These are phyloP conservation scores for Tanaodytes sp. DNA, from an alignment of 2,888 invertebrate species.

Conservation along the genomic window DNA sequence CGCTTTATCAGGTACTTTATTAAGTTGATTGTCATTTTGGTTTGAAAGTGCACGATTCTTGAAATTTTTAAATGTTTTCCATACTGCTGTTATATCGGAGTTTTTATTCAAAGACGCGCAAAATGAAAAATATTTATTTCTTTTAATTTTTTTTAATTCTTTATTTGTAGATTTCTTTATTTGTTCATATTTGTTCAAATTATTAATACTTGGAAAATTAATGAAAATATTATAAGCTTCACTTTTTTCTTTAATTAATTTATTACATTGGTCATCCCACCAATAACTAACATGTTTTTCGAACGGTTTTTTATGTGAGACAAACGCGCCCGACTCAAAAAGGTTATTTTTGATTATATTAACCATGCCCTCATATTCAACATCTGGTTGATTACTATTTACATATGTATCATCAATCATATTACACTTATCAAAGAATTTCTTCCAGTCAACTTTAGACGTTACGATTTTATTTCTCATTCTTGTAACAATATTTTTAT, in stretches of 20 bases:
- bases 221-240: constrained; percentile 2
- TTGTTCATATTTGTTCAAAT: constrained; percentile 2
- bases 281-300: constrained; percentile 10
- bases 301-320: background rate
- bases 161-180: constrained; percentile 20
- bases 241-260: constrained; percentile 11
- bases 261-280: constrained; percentile 21
- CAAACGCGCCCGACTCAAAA: background rate
- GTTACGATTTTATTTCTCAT: background rate
- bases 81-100: background rate
- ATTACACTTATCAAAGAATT: too few species aligned
- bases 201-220: background rate
- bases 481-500: background rate
- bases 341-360: background rate
- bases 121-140: constrained; percentile 13
- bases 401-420: too few species aligned
- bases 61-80: constrained; percentile 19
- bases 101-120: constrained; percentile 8
- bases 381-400: too few species aligned
- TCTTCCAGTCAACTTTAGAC: too few species aligned
- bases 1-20: background rate
- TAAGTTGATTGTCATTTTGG: too few species aligned
- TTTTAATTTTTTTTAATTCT: constrained; percentile 16
- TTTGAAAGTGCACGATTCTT: constrained; percentile 15
- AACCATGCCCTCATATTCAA: too few species aligned